phyloP scores from a whole-genome alignment of 2,113 vertebrate genomes.

The Geothlypis trichas region DNA sequence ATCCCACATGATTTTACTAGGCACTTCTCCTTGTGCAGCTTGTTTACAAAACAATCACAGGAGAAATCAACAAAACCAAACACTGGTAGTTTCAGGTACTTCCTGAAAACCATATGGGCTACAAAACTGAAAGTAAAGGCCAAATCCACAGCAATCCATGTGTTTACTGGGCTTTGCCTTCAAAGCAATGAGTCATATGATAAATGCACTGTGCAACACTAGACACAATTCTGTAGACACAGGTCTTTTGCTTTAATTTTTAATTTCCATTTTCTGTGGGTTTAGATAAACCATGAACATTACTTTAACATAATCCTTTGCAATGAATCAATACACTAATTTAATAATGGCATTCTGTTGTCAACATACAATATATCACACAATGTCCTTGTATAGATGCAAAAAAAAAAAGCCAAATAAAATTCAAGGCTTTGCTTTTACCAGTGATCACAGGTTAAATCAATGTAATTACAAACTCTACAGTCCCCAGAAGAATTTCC shows the following conservation, averaged over 20 bases:
- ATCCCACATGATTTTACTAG: not conserved
- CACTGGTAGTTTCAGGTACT: not conserved
- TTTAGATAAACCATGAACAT: slow-evolving; percentile 35
- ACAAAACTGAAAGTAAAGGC: not conserved
- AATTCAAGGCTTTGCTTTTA: not conserved
- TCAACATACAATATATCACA: slow-evolving; percentile 50
- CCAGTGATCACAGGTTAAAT: not conserved
- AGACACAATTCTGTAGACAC: slow-evolving; percentile 7
- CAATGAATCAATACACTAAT: slow-evolving; percentile 49
- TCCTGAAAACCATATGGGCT: not conserved
- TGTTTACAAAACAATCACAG: not conserved
- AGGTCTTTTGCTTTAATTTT: slow-evolving; percentile 52
- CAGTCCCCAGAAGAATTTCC: not conserved
- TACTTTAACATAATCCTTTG: slow-evolving; percentile 35
- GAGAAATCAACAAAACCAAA: not conserved
- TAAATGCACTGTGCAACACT: not conserved
- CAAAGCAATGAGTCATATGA: slow-evolving; percentile 40
- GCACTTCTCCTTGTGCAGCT: not conserved
- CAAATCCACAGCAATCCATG: not conserved
- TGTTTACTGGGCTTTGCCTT: not conserved
- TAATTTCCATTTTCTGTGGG: slow-evolving; percentile 60
- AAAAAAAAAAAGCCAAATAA: not conserved
- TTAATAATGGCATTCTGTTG: slow-evolving; percentile 50
- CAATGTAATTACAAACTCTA: not conserved
- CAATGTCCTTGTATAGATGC: not conserved